Base-by-base conservation (phyloP, 2,888 invertebrate species). In the Lumbricus terrestris region DNA sequence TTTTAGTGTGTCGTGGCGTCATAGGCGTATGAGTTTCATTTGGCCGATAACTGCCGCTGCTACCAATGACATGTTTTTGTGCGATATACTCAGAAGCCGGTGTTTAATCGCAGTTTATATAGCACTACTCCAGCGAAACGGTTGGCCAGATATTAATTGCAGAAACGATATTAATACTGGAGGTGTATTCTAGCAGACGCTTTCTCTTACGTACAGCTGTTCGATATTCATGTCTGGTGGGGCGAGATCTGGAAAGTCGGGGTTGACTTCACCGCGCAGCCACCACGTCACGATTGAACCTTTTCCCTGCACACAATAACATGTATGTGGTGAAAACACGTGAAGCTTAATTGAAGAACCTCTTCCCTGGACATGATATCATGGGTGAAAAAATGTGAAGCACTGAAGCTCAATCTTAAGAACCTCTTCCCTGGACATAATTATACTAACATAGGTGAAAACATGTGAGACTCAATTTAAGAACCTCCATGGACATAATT, bases 261-360 rank as follows among this genome's bases (percentile, higher is more conserved):
- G 91, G 69, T 92, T 92, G 18, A 85, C 90, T 88, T 93, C 93
- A 11, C 93, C 93, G 23, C 91, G 37, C 88, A 93, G 90, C 93
- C 93, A 93, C 90, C 91, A 93, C 20, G 93, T 93, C 88, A 90
- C 90, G 38, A 93, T 91, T 23, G 88, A 89, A 16, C 93, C 93
- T 91, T 93, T 93, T 93, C 93, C 92, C 90, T 20, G 85, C 35
- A 47, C 34, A 8, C 15, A n/a, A 35, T 11, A 40, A 40, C 40
- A 40, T 11, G n/a, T n/a, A 40, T 40, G 5, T 11, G 16, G 15
- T 40, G 40, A 40, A 40, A 40, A 40, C 40, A 16, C n/a, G n/a
- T n/a, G n/a, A n/a, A n/a, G n/a, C n/a, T n/a, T n/a, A n/a, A n/a
- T n/a, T n/a, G n/a, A n/a, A n/a, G 88, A 89, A 16, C 93, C 93